These are phyloP conservation scores for Girardinus metallicus DNA, from an alignment of 2,797 vertebrate genomes.

Conservation along the genomic window DNA sequence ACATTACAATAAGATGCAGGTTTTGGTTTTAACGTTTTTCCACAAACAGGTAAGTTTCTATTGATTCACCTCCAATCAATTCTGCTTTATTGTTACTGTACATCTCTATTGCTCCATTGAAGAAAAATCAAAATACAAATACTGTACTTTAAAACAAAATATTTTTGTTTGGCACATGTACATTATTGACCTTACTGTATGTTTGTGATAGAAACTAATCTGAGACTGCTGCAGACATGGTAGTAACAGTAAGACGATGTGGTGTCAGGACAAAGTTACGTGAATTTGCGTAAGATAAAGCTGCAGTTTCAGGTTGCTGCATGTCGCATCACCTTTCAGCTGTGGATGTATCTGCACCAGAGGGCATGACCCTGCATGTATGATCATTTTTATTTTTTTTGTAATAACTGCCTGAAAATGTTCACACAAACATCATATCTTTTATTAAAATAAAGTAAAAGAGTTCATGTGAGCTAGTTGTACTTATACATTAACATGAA, in stretches of 20 bases:
- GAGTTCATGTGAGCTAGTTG: too few relatives aligned
- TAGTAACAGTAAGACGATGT: constrained; percentile 2
- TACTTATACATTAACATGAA: background rate
- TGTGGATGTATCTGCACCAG: constrained; percentile 9
- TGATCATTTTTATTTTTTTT: constrained; percentile 53
- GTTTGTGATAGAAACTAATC: constrained; percentile 9
- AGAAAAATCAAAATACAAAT: background rate
- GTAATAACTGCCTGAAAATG: constrained; percentile 30
- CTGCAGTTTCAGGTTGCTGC: constrained; percentile 49
- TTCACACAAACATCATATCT: background rate
- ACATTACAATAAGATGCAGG: background rate
- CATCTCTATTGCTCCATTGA: background rate
- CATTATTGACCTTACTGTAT: background rate
- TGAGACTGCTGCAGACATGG: constrained; percentile 12
- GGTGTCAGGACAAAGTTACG: constrained; percentile 8
- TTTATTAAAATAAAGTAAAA: constrained; percentile 41
- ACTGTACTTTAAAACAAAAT: background rate
- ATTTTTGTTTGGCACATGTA: constrained; percentile 34
- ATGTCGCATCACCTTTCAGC: constrained; percentile 33
- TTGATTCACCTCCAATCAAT: background rate
- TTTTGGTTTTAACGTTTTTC: background rate
- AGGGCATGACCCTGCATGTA: constrained; percentile 42
- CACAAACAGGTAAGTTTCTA: background rate
- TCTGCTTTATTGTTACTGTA: background rate
- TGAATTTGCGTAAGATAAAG: constrained; percentile 33